Percentiles rank a stretch among this genome's conserved stretches.
These are phyloP conservation scores for Mystacides longicornis DNA, from an alignment of 2,888 invertebrate species.

Conservation along the genomic window DNA sequence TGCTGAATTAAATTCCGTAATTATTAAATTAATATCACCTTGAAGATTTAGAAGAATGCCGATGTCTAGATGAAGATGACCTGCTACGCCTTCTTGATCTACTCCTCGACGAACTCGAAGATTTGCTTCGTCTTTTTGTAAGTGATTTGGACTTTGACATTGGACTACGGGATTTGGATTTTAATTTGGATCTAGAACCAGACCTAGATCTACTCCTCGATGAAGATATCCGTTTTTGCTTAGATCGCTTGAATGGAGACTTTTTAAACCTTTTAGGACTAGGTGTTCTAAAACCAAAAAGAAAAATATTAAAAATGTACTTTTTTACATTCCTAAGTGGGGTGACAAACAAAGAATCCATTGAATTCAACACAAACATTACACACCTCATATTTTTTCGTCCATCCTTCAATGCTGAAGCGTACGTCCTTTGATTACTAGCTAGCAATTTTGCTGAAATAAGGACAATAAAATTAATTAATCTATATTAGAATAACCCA, in stretches of 20 bases:
- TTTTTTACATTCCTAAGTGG: too few relatives aligned
- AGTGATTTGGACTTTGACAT: constrained; percentile 32
- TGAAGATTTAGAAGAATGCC: neutral
- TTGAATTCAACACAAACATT: too few relatives aligned
- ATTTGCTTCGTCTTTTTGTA: constrained; percentile 32
- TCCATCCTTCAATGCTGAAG: neutral
- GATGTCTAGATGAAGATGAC: constrained; percentile 13
- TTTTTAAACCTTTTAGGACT: constrained; percentile 28
- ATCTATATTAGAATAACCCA: too few relatives aligned
- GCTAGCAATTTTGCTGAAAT: constrained; percentile 14
- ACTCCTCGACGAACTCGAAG: constrained; percentile 33
- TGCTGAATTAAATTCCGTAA: too few relatives aligned
- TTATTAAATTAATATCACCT: too few relatives aligned
- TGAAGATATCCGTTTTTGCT: constrained; percentile 3
- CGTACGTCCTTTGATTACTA: constrained; percentile 26
- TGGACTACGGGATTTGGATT: constrained; percentile 28
- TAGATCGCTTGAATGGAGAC: constrained; percentile 11
- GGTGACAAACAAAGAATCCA: too few relatives aligned
- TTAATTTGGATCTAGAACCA: constrained; percentile 30
- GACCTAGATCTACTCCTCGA: constrained; percentile 19
- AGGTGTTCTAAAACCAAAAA: constrained; percentile 30
- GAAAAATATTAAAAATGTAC: neutral
- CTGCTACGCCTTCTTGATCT: constrained; percentile 26
- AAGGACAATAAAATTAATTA: too few relatives aligned
- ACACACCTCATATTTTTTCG: constrained; percentile 4